phyloP scores from a whole-genome alignment of 1,140 invertebrate genomes.

The Acromyrmex charruanus region DNA sequence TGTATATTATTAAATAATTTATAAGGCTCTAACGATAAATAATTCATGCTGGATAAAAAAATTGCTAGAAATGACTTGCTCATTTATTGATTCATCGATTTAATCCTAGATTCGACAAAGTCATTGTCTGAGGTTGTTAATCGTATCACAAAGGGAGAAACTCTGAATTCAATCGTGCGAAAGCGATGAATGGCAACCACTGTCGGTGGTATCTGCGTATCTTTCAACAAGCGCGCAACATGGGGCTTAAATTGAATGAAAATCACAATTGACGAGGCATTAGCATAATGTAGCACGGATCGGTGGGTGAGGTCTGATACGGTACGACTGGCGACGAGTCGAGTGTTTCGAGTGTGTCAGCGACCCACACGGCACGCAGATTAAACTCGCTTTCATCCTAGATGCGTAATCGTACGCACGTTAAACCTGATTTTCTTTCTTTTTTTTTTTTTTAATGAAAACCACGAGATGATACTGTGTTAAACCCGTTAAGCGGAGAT shows the following conservation, averaged over 20 bases:
- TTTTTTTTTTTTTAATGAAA: not conserved
- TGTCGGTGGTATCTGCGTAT: constrained; percentile 78
- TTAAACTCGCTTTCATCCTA: constrained; percentile 75
- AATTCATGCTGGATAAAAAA: not conserved
- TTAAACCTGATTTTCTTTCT: not conserved
- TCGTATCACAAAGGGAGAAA: constrained; percentile 9
- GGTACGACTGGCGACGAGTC: constrained; percentile 67
- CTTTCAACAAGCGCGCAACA: constrained; percentile 82
- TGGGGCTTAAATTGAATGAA: constrained; percentile 82
- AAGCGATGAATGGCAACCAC: constrained; percentile 77
- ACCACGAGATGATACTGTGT: not conserved
- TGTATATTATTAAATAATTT: not conserved
- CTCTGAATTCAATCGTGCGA: constrained; percentile 33
- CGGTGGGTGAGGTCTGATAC: constrained; percentile 80
- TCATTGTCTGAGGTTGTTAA: constrained; percentile 7
- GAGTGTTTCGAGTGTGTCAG: constrained; percentile 64
- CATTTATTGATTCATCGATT: constrained; percentile 4
- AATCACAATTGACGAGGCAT: constrained; percentile 82
- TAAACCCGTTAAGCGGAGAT: not conserved
- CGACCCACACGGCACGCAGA: constrained; percentile 69
- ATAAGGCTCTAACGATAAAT: not conserved
- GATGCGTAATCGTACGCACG: constrained; percentile 58
- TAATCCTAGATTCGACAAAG: constrained; percentile 4
- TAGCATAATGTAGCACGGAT: constrained; percentile 82
- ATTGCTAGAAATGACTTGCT: not conserved